phyloP scores from a whole-genome alignment of 2,888 invertebrate genomes.

The Stratiomys singularior region DNA sequence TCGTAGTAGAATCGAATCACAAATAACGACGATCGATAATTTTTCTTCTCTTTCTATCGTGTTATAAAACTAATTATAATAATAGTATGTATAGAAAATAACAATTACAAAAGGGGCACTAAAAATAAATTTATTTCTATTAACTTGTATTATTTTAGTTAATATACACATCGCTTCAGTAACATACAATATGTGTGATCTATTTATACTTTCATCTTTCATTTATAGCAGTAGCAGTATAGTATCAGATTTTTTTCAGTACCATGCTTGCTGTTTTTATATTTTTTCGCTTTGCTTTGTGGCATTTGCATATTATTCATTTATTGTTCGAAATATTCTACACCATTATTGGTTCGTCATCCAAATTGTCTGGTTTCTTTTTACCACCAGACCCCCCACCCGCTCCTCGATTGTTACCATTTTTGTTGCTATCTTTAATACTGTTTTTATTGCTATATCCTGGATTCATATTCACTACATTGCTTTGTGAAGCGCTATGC shows the following conservation, averaged over 20 bases:
- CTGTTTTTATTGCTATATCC: constrained; percentile 53
- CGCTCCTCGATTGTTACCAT: constrained; percentile 48
- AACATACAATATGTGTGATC: constrained; percentile 32
- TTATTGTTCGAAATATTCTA: constrained; percentile 45
- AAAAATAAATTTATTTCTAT: constrained; percentile 43
- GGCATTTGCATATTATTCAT: neutral
- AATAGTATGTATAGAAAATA: constrained; percentile 42
- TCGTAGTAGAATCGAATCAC: constrained; percentile 48
- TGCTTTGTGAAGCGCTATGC: constrained; percentile 39
- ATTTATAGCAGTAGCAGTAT: constrained; percentile 6
- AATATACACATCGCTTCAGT: constrained; percentile 37
- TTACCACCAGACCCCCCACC: constrained; percentile 46
- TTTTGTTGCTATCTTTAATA: constrained; percentile 53
- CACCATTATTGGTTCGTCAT: constrained; percentile 59
- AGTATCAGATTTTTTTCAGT: constrained; percentile 40
- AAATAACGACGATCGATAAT: constrained; percentile 49
- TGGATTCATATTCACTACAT: constrained; percentile 33
- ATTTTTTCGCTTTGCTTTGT: neutral
- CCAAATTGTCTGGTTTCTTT: constrained; percentile 56
- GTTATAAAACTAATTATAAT: constrained; percentile 44
- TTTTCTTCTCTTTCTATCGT: constrained; percentile 44
- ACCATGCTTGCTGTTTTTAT: constrained; percentile 28
- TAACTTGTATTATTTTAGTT: constrained; percentile 34
- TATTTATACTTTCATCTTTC: constrained; percentile 15
- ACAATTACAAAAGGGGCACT: constrained; percentile 48